A percentile compares a stretch with the other conserved stretches of the same genome.
These are phyloP conservation scores for Isoperla grammatica DNA, from an alignment of 2,888 invertebrate species.

Conservation along the genomic window DNA sequence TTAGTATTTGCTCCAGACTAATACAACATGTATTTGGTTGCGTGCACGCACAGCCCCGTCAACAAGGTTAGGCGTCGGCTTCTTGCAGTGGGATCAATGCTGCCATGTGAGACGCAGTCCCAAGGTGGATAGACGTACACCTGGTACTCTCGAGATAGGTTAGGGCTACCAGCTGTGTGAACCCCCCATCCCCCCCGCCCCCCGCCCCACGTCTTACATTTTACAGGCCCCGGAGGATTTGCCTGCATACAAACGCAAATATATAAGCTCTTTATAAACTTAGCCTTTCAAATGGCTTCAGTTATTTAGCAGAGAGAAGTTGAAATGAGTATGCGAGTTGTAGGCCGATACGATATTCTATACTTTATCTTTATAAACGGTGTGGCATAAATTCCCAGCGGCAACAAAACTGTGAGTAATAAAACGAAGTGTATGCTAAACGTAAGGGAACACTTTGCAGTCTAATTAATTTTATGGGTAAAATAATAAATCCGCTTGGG, in stretches of 20 bases:
- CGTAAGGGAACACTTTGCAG: neutral
- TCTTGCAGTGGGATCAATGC: too few relatives aligned
- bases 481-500: conserved; percentile 10
- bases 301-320: conserved; percentile 10
- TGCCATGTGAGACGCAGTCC: too few relatives aligned
- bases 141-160: conserved; percentile 2
- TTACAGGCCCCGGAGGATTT: neutral
- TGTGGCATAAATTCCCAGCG: conserved; percentile 3
- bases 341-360: conserved; percentile 9
- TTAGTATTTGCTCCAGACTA: too few relatives aligned
- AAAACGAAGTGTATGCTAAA: conserved; percentile 5
- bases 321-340: neutral
- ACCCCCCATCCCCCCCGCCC: too few relatives aligned
- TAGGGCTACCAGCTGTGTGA: too few relatives aligned
- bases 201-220: too few relatives aligned
- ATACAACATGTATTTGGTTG: too few relatives aligned
- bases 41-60: too few relatives aligned
- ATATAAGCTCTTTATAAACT: conserved; percentile 2
- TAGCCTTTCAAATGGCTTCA: conserved; percentile 5
- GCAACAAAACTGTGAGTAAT: conserved; percentile 1
- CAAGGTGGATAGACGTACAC: neutral
- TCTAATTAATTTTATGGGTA: conserved; percentile 12
- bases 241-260: neutral
- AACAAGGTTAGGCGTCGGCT: too few relatives aligned
- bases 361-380: conserved; percentile 6